Base-by-base conservation (phyloP, 2,888 invertebrate genomes). In the Salpingus planirostris region DNA sequence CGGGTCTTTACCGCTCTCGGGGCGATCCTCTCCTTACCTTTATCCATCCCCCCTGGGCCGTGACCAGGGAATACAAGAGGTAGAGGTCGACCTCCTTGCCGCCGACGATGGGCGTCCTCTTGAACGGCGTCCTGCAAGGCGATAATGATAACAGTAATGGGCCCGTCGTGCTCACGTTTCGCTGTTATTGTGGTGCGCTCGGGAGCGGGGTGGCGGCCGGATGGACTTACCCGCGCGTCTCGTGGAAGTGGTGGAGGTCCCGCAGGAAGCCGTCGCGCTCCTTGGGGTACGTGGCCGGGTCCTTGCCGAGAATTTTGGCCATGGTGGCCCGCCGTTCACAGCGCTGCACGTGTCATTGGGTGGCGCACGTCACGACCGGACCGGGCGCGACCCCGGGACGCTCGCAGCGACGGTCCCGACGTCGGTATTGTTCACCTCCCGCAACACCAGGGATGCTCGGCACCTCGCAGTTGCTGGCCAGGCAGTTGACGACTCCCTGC, bases 71-170 rank as follows among this genome's bases (percentile, higher is more conserved):
- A 67, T 96, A 97, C 49, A 97, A 77, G 41, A 82, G 75, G 68
- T 85, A 91, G 47, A 97, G 74, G 70, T 97, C 95, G 57, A 97
- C 78, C 65, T 88, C 86, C 55, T 81, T 78, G 35, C 95, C 93
- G 69, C 86, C 89, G 40, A 96, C 80, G 60, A 79, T 66, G 65
- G 75, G 68, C 47, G 72, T 65, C 53, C 80, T 79, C 64, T 72
- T 78, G 70, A 74, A 76, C 50, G 73, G 69, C 49, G 76, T 75
- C 53, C 72, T 69, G 43, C 24, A 49, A 44, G 37, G 34, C 23
- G 15, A 24, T 24, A 24, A 10, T 24, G 8, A 13, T 12, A 15
- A 26, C 10, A 7, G 5, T n/a, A n/a, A n/a, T n/a, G n/a, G n/a
- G n/a, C n/a, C n/a, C n/a, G n/a, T n/a, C n/a, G n/a, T n/a, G n/a